phyloP scores from a whole-genome alignment of 1,140 invertebrate genomes.

The Caerostris darwini region DNA sequence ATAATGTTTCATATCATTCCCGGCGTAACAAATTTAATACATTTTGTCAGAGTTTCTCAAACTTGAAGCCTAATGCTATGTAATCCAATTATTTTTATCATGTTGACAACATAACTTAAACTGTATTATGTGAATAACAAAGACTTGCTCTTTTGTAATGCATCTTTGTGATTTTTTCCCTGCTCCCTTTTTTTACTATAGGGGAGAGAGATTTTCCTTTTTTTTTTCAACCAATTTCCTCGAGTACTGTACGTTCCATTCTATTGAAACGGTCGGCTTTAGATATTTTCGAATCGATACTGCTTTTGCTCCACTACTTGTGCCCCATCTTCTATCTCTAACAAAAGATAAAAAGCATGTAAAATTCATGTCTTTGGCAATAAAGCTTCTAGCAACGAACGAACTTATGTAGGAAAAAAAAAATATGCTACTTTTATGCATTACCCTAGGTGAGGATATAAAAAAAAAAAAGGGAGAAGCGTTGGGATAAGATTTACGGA shows the following conservation, averaged over 20 bases:
- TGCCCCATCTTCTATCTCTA: not conserved
- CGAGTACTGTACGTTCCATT: not conserved
- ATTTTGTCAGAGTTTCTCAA: not conserved
- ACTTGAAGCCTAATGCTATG: not conserved
- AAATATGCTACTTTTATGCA: not conserved
- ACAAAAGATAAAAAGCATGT: slow-evolving; percentile 46
- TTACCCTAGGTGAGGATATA: not conserved
- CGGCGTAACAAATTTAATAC: not conserved
- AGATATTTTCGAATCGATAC: slow-evolving; percentile 10
- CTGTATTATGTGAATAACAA: slow-evolving; percentile 5
- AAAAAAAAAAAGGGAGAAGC: not conserved
- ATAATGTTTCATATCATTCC: not conserved
- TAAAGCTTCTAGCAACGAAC: not conserved
- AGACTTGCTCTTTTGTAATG: not conserved
- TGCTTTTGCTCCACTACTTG: not conserved
- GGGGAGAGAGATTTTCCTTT: not conserved
- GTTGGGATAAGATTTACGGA: not conserved
- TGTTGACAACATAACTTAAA: not conserved
- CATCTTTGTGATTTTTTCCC: not conserved
- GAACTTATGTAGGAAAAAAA: not conserved
- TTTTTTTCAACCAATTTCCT: not conserved
- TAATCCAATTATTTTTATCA: slow-evolving; percentile 26
- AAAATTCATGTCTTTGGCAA: slow-evolving; percentile 40
- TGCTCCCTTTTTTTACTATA: too few species aligned
- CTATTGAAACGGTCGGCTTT: not conserved